A percentile compares a stretch with the other conserved stretches of the same genome.
These are phyloP conservation scores for Esox lucius DNA, from an alignment of 2,797 vertebrate species.

Conservation along the genomic window DNA sequence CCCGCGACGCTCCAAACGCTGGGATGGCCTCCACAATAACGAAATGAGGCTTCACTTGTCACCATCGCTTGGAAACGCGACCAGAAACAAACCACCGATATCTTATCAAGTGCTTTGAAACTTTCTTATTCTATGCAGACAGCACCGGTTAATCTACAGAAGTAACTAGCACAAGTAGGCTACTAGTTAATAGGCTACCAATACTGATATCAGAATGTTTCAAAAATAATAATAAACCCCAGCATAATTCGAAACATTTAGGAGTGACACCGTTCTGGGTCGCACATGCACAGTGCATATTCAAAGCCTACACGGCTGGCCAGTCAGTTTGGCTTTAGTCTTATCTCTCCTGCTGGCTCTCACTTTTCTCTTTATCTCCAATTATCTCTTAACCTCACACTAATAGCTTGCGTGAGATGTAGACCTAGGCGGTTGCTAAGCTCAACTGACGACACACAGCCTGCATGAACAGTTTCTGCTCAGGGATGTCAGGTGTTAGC, in stretches of 20 bases:
- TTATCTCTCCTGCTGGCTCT: constrained; percentile 40
- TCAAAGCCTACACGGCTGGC: constrained; percentile 15
- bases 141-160: background rate
- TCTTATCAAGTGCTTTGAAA: no score
- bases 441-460: constrained; percentile 24
- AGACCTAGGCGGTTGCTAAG: constrained; percentile 18
- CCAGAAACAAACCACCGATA: constrained; percentile 16
- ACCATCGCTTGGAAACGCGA: constrained; percentile 39
- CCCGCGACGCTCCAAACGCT: background rate
- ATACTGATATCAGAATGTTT: background rate
- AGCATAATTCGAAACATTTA: background rate
- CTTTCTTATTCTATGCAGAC: no score
- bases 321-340: constrained; percentile 38
- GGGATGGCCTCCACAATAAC: constrained; percentile 36
- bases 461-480: background rate
- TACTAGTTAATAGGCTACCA: background rate
- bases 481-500: constrained; percentile 14
- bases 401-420: constrained; percentile 17
- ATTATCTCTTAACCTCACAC: background rate
- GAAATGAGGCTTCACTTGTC: background rate
- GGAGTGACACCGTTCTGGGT: background rate
- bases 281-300: background rate
- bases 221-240: constrained; percentile 1
- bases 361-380: constrained; percentile 40
- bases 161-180: background rate